phyloP scores from a whole-genome alignment of 2,888 invertebrate genomes.

The Andrena flavipes region DNA sequence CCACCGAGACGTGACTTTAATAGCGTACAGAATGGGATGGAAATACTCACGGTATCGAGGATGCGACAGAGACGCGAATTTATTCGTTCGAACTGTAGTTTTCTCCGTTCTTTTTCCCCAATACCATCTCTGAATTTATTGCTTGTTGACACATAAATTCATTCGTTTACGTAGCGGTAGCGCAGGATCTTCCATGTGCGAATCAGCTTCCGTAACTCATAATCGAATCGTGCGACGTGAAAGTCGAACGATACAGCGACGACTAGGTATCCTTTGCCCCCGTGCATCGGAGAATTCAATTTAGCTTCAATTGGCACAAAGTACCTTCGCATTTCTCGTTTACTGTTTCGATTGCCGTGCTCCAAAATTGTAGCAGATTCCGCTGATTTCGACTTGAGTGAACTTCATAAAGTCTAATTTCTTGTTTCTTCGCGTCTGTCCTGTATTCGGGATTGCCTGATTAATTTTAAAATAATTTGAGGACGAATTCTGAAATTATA shows the following conservation, averaged over 20 bases:
- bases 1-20: slow-evolving; percentile 38
- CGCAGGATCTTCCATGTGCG: slow-evolving; percentile 22
- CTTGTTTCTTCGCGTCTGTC: neutral
- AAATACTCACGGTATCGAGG: slow-evolving; percentile 26
- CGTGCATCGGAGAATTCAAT: slow-evolving; percentile 53
- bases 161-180: slow-evolving; percentile 26
- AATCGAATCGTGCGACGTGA: slow-evolving; percentile 60
- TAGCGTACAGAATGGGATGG: slow-evolving; percentile 23
- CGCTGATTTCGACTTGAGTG: slow-evolving; percentile 15
- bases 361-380: slow-evolving; percentile 42
- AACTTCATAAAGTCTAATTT: slow-evolving; percentile 4
- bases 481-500: neutral
- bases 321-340: slow-evolving; percentile 59
- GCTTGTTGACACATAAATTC: slow-evolving; percentile 36
- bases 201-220: slow-evolving; percentile 63
- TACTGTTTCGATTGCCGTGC: slow-evolving; percentile 55
- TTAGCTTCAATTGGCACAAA: slow-evolving; percentile 60
- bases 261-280: slow-evolving; percentile 52
- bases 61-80: slow-evolving; percentile 30
- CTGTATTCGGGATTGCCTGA: too few species aligned
- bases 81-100: slow-evolving; percentile 27
- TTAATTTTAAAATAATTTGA: neutral
- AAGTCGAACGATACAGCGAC: slow-evolving; percentile 49
- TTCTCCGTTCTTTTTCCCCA: slow-evolving; percentile 4
- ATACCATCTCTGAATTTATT: slow-evolving; percentile 48